Evolutionary conservation across 2,888 invertebrate genomes (phyloP).

Genomic region (Saturnia japonica): DNA sequence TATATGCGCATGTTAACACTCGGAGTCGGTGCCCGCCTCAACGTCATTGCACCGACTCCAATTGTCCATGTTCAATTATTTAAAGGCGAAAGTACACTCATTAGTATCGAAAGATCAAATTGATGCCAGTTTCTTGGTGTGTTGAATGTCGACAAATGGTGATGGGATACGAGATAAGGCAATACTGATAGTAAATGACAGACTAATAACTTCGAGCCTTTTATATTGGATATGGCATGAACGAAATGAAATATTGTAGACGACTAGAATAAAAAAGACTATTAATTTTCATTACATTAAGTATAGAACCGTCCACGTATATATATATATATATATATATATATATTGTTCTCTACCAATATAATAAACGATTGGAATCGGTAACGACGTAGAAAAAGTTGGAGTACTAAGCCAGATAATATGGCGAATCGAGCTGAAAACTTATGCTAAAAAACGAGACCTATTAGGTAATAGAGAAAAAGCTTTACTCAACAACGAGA

Average conservation of each 20-base stretch:
- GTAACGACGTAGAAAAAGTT: not conserved
- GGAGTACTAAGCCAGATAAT: not conserved
- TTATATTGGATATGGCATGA: slow-evolving; percentile 23
- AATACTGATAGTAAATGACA: slow-evolving; percentile 51
- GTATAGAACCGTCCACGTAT: not conserved
- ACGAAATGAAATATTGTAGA: slow-evolving; percentile 21
- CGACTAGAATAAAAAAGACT: slow-evolving; percentile 22
- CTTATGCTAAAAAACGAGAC: not conserved
- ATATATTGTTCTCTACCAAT: not conserved
- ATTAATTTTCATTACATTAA: slow-evolving; percentile 20
- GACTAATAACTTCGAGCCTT: slow-evolving; percentile 50
- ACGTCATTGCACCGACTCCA: slow-evolving; percentile 62
- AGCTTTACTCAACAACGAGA: no score
- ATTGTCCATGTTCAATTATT: slow-evolving; percentile 60
- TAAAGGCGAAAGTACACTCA: slow-evolving; percentile 57
- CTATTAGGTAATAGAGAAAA: no score
- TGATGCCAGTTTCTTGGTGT: slow-evolving; percentile 35
- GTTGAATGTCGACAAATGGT: slow-evolving; percentile 40
- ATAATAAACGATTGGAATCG: not conserved
- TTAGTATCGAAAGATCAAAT: slow-evolving; percentile 42
- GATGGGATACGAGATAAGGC: slow-evolving; percentile 55
- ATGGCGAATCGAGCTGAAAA: not conserved
- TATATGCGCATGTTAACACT: slow-evolving; percentile 78
- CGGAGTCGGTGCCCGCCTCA: slow-evolving; percentile 70
- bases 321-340: not conserved